Evolutionary conservation across 2,113 vertebrate species (phyloP).

Genomic region (Grallaria varia): DNA sequence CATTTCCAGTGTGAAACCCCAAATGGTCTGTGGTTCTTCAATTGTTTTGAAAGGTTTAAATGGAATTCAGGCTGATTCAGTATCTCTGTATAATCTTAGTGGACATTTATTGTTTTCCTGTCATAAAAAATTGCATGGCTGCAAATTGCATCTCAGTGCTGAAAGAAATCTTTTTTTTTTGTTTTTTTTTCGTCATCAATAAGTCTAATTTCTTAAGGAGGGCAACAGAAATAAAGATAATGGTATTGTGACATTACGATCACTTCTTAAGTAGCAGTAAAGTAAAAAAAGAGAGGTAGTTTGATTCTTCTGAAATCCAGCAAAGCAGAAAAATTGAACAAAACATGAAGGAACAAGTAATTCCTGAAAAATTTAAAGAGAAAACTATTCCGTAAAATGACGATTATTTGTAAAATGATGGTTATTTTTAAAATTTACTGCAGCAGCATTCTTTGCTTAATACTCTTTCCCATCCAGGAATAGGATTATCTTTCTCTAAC

Average conservation of each 20-base stretch:
- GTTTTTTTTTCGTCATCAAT: neutral
- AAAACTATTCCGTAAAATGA: neutral
- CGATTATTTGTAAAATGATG: neutral
- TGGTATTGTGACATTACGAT: neutral
- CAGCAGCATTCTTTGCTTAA: neutral
- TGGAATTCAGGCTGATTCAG: neutral
- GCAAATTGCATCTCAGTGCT: neutral
- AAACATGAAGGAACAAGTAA: neutral
- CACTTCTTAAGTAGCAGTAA: neutral
- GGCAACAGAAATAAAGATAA: neutral
- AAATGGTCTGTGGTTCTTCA: neutral
- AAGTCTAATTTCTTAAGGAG: neutral
- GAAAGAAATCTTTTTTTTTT: neutral
- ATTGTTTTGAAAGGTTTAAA: neutral
- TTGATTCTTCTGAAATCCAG: neutral
- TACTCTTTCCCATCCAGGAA: neutral
- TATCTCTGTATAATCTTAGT: neutral
- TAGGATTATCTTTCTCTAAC: neutral
- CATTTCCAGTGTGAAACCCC: neutral
- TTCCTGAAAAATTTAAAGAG: neutral
- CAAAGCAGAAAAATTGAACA: neutral
- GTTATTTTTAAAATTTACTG: neutral
- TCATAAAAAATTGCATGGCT: neutral
- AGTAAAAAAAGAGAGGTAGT: neutral
- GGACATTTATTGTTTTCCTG: neutral